Percentiles rank a stretch among this genome's conserved stretches.
phyloP scores from a whole-genome alignment of 2,797 vertebrate species.

The Sciurus carolinensis region DNA sequence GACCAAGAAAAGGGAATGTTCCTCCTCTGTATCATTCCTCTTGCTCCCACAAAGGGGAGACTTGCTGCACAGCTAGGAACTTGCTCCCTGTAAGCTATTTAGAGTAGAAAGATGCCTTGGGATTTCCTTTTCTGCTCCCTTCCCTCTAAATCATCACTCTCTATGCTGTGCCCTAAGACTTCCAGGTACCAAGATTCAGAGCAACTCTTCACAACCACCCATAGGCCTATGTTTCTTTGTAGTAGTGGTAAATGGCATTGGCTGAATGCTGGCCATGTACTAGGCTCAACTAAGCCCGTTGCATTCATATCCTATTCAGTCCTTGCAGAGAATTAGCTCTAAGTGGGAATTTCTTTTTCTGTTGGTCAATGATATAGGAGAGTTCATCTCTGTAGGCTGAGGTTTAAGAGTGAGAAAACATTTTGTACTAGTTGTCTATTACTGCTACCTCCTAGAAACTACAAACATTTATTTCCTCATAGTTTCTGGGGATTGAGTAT shows the following conservation, averaged over 20 bases:
- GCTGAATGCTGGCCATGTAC: neutral
- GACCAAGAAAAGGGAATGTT: neutral
- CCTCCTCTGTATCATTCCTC: neutral
- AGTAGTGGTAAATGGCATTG: neutral
- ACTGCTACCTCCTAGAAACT: neutral
- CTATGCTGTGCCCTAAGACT: neutral
- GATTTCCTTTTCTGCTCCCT: neutral
- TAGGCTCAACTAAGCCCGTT: conserved; percentile 14
- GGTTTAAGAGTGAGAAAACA: neutral
- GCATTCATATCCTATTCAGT: neutral
- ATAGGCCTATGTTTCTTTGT: neutral
- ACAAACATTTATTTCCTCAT: neutral
- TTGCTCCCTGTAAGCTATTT: neutral
- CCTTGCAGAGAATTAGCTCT: neutral
- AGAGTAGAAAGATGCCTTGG: neutral
- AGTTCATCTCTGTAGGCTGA: conserved; percentile 7
- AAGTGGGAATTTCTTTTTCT: neutral
- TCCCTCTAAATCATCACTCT: neutral
- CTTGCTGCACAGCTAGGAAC: neutral
- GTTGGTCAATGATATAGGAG: neutral
- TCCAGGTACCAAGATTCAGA: neutral
- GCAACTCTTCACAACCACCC: neutral
- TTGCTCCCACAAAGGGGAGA: neutral
- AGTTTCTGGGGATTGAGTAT: neutral
- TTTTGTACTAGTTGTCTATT: conserved; percentile 19